These are phyloP conservation scores for Scaptomyza reducta DNA, from an alignment of 2,888 invertebrate species.

Conservation along the genomic window DNA sequence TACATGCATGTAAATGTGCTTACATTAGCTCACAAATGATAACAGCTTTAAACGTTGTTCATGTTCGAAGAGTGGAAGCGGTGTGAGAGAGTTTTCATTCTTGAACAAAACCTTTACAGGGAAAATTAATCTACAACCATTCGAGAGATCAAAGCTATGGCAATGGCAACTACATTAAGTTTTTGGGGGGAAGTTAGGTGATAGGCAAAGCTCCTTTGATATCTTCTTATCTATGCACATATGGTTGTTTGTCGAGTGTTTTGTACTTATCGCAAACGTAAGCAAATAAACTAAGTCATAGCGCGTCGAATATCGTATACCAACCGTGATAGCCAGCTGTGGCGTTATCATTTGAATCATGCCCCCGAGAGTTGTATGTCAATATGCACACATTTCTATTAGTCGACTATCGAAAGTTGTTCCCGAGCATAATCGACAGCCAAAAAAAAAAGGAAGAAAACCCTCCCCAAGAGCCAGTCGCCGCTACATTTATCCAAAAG, in stretches of 20 bases:
- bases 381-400: slow-evolving; percentile 54
- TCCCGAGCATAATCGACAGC: slow-evolving; percentile 25
- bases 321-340: slow-evolving; percentile 42
- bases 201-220: too few species aligned
- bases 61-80: too few species aligned
- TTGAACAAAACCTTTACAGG: too few species aligned
- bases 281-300: slow-evolving; percentile 13
- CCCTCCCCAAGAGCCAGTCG: slow-evolving; percentile 14
- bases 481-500: slow-evolving; percentile 54
- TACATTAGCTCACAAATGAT: slow-evolving; percentile 2
- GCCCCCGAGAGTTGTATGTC: slow-evolving; percentile 49
- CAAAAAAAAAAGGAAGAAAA: background rate
- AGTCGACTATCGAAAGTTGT: slow-evolving; percentile 49
- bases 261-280: too few species aligned
- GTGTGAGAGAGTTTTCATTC: too few species aligned
- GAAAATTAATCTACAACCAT: too few species aligned
- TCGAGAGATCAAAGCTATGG: too few species aligned
- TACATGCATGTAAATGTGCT: background rate
- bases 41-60: too few species aligned
- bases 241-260: too few species aligned
- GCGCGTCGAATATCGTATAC: slow-evolving; percentile 20
- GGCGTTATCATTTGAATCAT: slow-evolving; percentile 44
- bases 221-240: too few species aligned
- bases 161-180: too few species aligned
- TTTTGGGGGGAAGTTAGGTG: too few species aligned